Evolutionary conservation across 2,888 invertebrate species (phyloP), one percentile per base, ranked within the genome.

Genomic region (Calameuta idolon): DNA sequence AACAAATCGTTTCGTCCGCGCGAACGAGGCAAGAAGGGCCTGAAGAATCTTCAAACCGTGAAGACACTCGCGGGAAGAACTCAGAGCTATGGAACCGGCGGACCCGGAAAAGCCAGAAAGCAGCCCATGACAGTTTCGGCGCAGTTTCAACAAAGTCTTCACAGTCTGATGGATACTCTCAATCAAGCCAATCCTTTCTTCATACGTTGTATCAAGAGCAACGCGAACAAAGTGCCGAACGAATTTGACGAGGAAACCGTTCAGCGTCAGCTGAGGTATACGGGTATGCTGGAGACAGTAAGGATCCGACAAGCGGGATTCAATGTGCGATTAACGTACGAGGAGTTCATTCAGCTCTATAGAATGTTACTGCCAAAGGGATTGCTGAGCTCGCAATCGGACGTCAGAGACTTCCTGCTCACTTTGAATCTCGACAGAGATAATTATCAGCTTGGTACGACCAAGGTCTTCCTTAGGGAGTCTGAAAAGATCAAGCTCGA

Each of bases 221-320:
- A 99, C 92, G 95, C 96, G 79, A 96, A 97, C 84, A 98, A 98
- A 94, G 95, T 97, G 81, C 96, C 98, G 0, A 98, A 98, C 90
- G 95, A 95, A 84, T 98, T 98, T 92, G 98, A 98, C 91, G 97
- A 98, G 87, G 97, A 97, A 81, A 97, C 98, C 0, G 98, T 98
- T 12, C 96, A 98, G 87, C 93, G 98, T 76, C 96, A 97, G 90
- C 93, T 99, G 79, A 94, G 98, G 12, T 99, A 99, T 92, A 98
- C 98, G 0, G 99, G 99, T 81, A 99, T 98, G 98, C 90, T 99
- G 87, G 98, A 98, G 90, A 99, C 98, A 0, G 98, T 98, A 23
- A 93, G 98, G 85, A 98, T 99, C 82, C 93, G 98, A 75, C 97
- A 98, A 89, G 98, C 98, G 2, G 98, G 98, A 2, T 99, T 98